These are phyloP conservation scores for Theretra japonica DNA, from an alignment of 2,888 invertebrate genomes.

Conservation along the genomic window DNA sequence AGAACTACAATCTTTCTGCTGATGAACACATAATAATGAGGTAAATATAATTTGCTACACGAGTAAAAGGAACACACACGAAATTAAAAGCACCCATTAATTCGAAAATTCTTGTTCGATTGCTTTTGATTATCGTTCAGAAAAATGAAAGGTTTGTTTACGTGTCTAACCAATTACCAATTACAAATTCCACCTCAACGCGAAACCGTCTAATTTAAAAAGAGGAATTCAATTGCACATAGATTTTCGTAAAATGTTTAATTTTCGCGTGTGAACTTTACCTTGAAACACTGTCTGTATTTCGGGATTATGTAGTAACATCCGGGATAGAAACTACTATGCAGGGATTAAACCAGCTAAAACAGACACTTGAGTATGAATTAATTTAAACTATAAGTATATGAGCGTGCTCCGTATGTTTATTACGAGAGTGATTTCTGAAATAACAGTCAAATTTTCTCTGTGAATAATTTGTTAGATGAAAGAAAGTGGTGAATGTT, in stretches of 20 bases:
- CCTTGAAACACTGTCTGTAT: neutral
- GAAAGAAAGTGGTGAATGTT: too few species aligned
- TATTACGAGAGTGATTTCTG: too few species aligned
- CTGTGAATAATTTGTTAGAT: too few species aligned
- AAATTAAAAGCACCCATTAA: neutral
- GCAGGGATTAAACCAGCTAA: neutral
- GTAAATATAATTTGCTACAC: too few species aligned
- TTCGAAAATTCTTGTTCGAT: neutral
- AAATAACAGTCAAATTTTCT: too few species aligned
- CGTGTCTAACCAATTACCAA: neutral
- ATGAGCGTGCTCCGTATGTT: neutral
- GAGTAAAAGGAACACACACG: too few species aligned
- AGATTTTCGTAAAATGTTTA: neutral
- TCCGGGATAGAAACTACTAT: neutral
- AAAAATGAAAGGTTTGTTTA: slow-evolving; percentile 2
- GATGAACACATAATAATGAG: too few species aligned
- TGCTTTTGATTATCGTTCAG: neutral
- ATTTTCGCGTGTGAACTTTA: neutral
- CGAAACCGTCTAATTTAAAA: neutral
- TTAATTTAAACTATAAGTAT: neutral
- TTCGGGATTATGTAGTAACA: neutral
- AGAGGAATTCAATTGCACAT: neutral
- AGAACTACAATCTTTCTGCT: too few species aligned
- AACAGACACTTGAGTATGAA: neutral
- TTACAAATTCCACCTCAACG: neutral